Percentiles rank a stretch among this genome's conserved stretches.
Conservation (phyloP, 2,888 invertebrate genomes). For the Apamea epomidion region DNA sequence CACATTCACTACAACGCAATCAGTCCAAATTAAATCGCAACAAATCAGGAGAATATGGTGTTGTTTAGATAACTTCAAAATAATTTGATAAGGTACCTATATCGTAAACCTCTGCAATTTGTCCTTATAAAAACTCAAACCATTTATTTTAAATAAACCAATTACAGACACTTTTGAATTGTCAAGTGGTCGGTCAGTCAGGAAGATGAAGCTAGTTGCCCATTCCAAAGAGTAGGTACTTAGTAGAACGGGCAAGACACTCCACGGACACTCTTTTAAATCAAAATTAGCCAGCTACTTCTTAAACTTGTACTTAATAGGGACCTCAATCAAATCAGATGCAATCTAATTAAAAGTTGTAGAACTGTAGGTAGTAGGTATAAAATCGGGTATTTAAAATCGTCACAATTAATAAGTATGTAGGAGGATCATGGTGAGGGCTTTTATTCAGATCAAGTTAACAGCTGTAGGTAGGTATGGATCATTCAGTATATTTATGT, state of each 20-base stretch:
- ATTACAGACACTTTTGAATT: background rate
- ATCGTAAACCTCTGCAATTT: background rate
- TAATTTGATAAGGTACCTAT: background rate
- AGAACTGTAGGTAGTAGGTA: background rate
- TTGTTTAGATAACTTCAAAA: background rate
- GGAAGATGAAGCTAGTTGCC: background rate
- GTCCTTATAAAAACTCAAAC: background rate
- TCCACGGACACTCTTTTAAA: background rate
- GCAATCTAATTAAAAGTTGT: no score
- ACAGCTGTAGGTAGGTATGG: background rate
- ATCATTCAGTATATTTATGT: background rate
- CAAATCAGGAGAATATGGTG: background rate
- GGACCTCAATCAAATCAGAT: background rate
- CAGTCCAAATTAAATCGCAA: conserved; percentile 20
- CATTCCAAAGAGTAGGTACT: background rate
- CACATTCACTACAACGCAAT: conserved; percentile 27
- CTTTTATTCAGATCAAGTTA: background rate
- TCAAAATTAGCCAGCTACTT: background rate
- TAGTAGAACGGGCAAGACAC: background rate
- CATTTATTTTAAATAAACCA: background rate
- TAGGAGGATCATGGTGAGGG: background rate
- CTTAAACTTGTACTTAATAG: background rate
- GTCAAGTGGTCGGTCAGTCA: background rate
- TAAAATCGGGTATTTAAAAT: no score
- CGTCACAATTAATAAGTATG: background rate